phyloP scores from a whole-genome alignment of 2,113 vertebrate species.

The Indicator indicator region DNA sequence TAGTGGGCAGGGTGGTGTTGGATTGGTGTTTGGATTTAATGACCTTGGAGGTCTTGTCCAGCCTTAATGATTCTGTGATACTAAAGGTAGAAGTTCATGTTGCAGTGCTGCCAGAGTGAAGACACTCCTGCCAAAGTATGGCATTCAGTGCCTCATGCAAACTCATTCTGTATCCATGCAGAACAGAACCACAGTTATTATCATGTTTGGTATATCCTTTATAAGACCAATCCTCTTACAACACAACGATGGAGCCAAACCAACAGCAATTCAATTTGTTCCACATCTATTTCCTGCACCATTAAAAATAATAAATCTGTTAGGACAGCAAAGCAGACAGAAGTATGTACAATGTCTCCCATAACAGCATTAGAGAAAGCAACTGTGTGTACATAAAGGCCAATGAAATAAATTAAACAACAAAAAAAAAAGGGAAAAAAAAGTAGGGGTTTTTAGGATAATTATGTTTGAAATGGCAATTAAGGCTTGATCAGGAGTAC shows the following conservation, averaged over 20 bases:
- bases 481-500: background rate
- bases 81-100: background rate
- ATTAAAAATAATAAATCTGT: background rate
- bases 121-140: background rate
- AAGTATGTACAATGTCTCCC: background rate
- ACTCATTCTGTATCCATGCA: background rate
- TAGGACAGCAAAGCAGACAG: background rate
- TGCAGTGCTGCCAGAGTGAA: background rate
- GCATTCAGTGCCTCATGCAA: background rate
- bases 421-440: background rate
- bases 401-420: background rate
- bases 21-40: too few relatives aligned
- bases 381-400: background rate
- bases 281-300: background rate
- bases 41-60: too few relatives aligned
- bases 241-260: background rate
- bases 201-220: background rate
- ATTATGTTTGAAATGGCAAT: conserved; percentile 15
- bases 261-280: background rate
- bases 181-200: background rate
- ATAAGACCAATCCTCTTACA: background rate
- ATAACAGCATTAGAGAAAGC: background rate
- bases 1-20: too few relatives aligned
- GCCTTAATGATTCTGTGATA: too few relatives aligned
- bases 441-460: background rate